Base-by-base conservation (phyloP, 1,140 invertebrate species). In the Drosophila mauritiana region DNA sequence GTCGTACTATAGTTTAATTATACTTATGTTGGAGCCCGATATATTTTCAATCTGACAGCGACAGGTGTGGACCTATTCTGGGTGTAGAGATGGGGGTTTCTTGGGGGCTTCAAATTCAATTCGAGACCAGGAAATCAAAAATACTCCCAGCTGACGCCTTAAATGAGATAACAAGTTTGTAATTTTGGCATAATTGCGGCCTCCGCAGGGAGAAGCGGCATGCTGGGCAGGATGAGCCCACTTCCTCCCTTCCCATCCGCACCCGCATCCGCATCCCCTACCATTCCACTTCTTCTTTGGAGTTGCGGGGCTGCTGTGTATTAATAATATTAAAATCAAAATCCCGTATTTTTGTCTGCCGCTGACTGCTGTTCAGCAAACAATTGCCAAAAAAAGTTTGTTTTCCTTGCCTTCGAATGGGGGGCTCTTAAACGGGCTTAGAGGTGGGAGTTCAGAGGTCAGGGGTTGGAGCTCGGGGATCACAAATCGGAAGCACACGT, bases 91-190 rank as follows among this genome's bases (percentile, higher is more conserved):
- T 31, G 15, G 15, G 25, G 46, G 46, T 4, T 8, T 6, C 15
- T 0, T 13, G 11, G 11, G 6, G 31, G 31, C 7, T 31, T 31
- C 31, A 27, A 48, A 25, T 31, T 22, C 49, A n/a, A 74, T 40
- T 73, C 22, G 45, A 51, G 43, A 46, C 49, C 82, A 75, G 82
- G 82, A 86, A 86, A 86, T 86, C 82, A 86, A 86, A 86, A 81
- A 86, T 81, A 81, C 55, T 49, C 43, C 68, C 82, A 86, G 82
- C 82, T 86, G 82, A 40, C 82, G 74, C 82, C 82, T 81, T 82
- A 86, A 86, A 86, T 81, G 82, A 86, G 82, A 86, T 86, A 86
- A 86, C 82, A 86, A 86, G 82, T 86, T 86, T 86, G 82, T 86
- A 86, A 86, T 86, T 86, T 86, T 22, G 65, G 63, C 82, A 82